These are phyloP conservation scores for Drosophila subquinaria DNA, from an alignment of 2,888 invertebrate genomes.

Conservation along the genomic window DNA sequence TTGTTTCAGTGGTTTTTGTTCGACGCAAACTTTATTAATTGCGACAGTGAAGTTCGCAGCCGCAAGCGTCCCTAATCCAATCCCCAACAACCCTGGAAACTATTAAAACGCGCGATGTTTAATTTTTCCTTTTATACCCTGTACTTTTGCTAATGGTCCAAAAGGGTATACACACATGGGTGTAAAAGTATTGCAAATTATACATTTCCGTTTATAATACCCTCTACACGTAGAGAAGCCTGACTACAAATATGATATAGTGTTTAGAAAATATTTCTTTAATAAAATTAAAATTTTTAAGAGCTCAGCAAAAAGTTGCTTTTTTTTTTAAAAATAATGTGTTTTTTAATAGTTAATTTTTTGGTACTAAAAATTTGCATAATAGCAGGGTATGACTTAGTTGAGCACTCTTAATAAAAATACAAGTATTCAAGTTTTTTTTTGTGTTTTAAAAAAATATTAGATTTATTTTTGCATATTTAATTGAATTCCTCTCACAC, in stretches of 20 bases:
- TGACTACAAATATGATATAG: neutral
- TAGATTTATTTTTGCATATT: conserved; percentile 67
- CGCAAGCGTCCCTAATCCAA: conserved; percentile 38
- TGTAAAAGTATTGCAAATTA: neutral
- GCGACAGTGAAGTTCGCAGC: conserved; percentile 66
- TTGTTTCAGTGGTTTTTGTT: conserved; percentile 34
- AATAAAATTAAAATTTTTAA: neutral
- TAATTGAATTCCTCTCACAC: conserved; percentile 62
- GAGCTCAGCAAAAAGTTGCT: neutral
- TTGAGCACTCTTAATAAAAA: neutral
- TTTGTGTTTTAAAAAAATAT: conserved; percentile 25
- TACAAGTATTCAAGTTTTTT: conserved; percentile 1
- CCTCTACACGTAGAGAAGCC: neutral
- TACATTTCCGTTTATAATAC: neutral
- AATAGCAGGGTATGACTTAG: conserved; percentile 2
- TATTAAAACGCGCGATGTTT: conserved; percentile 53
- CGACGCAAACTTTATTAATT: conserved; percentile 75
- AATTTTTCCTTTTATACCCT: conserved; percentile 32
- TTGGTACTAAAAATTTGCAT: neutral
- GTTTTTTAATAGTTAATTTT: neutral
- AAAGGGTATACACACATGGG: neutral
- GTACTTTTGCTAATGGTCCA: neutral
- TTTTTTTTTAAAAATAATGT: neutral
- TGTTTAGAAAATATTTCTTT: neutral
- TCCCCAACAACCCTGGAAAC: conserved; percentile 26